Conservation (phyloP, 2,797 vertebrate genomes). For the Glossophaga mutica region DNA sequence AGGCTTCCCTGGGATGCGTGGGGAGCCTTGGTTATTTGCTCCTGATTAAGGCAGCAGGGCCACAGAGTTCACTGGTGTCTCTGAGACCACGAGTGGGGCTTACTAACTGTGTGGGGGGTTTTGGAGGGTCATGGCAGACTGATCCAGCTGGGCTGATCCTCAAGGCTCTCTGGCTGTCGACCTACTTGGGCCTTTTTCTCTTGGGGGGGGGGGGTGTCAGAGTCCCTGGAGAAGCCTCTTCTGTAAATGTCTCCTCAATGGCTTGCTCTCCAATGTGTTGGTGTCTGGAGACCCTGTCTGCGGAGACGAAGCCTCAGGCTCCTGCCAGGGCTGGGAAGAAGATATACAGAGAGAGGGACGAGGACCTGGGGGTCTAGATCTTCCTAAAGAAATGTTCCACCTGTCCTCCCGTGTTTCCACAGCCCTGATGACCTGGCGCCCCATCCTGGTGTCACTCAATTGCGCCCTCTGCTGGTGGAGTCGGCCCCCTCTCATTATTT, state of each 20-base stretch:
- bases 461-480: neutral
- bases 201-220: fast-evolving
- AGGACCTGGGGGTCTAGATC: neutral
- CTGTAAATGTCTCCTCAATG: neutral
- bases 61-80: neutral
- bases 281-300: neutral
- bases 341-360: neutral
- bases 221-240: neutral
- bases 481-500: neutral
- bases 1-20: neutral
- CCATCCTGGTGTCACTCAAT: neutral
- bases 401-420: neutral
- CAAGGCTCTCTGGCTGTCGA: neutral
- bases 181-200: neutral
- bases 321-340: neutral
- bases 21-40: neutral
- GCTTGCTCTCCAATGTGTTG: neutral
- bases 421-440: neutral
- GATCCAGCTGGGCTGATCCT: neutral
- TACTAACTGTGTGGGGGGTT: neutral
- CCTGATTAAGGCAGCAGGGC: neutral
- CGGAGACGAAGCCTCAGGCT: neutral
- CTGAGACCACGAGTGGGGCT: neutral
- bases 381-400: neutral
- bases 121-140: neutral